Conservation (phyloP, 2,888 invertebrate species). For the Cryptosula pallasiana region DNA sequence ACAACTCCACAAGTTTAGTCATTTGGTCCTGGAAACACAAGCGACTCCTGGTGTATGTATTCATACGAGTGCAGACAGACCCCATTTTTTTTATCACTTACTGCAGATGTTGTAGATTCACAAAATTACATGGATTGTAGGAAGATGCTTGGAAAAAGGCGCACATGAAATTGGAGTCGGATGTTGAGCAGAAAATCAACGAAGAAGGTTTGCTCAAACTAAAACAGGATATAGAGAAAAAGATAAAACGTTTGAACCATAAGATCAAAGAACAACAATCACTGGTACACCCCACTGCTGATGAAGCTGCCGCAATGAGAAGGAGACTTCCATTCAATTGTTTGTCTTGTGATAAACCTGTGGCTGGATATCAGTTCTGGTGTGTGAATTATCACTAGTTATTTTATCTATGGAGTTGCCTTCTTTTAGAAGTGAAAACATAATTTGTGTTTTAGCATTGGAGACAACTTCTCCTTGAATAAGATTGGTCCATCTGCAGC, state of each 20-base stretch:
- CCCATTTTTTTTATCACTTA: no score
- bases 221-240: neutral
- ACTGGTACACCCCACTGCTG: neutral
- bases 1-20: no score
- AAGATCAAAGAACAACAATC: neutral
- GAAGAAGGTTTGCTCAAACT: neutral
- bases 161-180: neutral
- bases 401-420: no score
- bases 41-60: no score
- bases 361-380: neutral
- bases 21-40: no score
- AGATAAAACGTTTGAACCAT: neutral
- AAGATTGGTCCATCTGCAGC: neutral
- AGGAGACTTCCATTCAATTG: neutral
- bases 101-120: no score
- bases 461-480: neutral
- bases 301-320: conserved; percentile 5
- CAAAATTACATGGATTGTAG: no score
- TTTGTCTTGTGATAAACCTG: conserved; percentile 22
- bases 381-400: no score
- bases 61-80: no score
- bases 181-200: neutral
- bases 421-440: no score
- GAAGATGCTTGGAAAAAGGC: conserved; percentile 6
- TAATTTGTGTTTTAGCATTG: neutral